These are phyloP conservation scores for Ceratina australensis DNA, from an alignment of 1,140 invertebrate species.

Conservation along the genomic window DNA sequence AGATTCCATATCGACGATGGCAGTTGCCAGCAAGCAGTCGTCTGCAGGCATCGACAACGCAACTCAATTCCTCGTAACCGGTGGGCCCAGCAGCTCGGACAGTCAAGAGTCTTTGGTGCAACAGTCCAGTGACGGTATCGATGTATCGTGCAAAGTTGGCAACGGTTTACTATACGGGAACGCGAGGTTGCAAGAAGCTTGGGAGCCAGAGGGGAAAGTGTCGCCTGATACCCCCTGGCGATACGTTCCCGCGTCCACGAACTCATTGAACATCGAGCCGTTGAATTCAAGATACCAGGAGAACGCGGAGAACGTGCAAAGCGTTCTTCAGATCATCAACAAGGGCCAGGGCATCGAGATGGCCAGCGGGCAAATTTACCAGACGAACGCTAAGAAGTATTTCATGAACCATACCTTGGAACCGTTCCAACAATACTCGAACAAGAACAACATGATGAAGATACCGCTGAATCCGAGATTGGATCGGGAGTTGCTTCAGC, in stretches of 20 bases:
- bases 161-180: slow-evolving; percentile 76
- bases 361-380: slow-evolving; percentile 71
- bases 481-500: slow-evolving; percentile 71
- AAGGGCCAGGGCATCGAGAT: slow-evolving; percentile 76
- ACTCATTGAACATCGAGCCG: slow-evolving; percentile 68
- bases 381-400: slow-evolving; percentile 73
- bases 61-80: slow-evolving; percentile 65
- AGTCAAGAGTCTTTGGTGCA: slow-evolving; percentile 66
- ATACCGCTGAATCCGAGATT: slow-evolving; percentile 62
- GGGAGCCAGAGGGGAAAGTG: slow-evolving; percentile 75
- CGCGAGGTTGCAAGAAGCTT: slow-evolving; percentile 76
- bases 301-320: slow-evolving; percentile 69
- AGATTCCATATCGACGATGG: slow-evolving; percentile 65
- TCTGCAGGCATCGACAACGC: slow-evolving; percentile 63
- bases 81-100: slow-evolving; percentile 64
- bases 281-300: slow-evolving; percentile 64
- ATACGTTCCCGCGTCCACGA: slow-evolving; percentile 72
- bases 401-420: slow-evolving; percentile 77
- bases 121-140: slow-evolving; percentile 63
- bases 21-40: slow-evolving; percentile 62
- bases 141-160: slow-evolving; percentile 70
- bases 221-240: slow-evolving; percentile 78
- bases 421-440: slow-evolving; percentile 72
- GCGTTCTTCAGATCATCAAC: slow-evolving; percentile 76
- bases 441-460: slow-evolving; percentile 64